Evolutionary conservation across 2,888 invertebrate species (phyloP).

Genomic region (Phlogophora meticulosa): DNA sequence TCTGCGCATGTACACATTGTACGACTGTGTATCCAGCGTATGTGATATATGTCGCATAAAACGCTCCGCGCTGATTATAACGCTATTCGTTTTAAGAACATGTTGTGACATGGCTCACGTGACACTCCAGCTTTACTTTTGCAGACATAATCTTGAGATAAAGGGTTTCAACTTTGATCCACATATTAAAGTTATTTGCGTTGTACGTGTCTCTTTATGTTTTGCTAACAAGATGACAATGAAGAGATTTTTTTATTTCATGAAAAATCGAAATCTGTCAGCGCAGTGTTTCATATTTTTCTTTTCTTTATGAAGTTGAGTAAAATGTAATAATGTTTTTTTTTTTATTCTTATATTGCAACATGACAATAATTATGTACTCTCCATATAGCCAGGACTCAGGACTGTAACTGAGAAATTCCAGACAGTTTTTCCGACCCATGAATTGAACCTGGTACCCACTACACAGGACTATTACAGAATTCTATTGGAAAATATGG

Average conservation of each 20-base stretch:
- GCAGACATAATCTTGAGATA: slow-evolving; percentile 31
- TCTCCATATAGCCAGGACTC: no score
- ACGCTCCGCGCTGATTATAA: slow-evolving; percentile 63
- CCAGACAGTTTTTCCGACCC: no score
- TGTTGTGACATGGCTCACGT: slow-evolving; percentile 50
- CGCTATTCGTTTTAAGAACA: slow-evolving; percentile 57
- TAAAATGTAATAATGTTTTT: not conserved
- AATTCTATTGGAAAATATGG: no score
- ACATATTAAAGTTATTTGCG: not conserved
- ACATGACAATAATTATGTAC: no score
- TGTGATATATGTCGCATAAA: slow-evolving; percentile 62
- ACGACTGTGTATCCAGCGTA: slow-evolving; percentile 41
- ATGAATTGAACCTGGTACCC: no score
- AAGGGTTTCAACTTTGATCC: slow-evolving; percentile 31
- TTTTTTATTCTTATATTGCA: not conserved
- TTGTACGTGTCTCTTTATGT: slow-evolving; percentile 9
- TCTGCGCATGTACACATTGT: slow-evolving; percentile 43
- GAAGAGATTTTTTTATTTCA: not conserved
- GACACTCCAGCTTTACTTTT: slow-evolving; percentile 50
- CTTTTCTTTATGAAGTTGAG: not conserved
- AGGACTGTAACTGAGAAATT: no score
- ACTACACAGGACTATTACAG: no score
- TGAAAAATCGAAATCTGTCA: not conserved
- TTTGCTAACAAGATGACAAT: slow-evolving; percentile 1
- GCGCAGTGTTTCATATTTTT: no score